phyloP scores from a whole-genome alignment of 1,140 invertebrate genomes.

The Adelges cooleyi region DNA sequence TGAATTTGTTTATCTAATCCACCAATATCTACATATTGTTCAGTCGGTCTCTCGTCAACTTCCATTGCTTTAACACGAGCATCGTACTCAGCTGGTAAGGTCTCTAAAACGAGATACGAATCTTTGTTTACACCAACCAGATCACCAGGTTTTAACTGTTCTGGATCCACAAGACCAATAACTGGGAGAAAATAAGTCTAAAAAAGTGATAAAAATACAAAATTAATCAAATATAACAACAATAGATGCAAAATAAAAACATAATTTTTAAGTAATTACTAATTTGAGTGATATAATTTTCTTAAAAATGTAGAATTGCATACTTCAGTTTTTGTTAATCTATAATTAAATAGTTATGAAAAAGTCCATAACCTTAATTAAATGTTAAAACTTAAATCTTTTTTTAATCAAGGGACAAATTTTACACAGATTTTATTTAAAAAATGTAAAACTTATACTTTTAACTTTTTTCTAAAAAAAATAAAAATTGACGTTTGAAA shows the following conservation, averaged over 20 bases:
- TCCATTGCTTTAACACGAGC: slow-evolving; percentile 99
- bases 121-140: slow-evolving; percentile 99
- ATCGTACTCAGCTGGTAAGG: slow-evolving; percentile 95
- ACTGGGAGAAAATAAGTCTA: slow-evolving; percentile 98
- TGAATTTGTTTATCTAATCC: slow-evolving; percentile 97
- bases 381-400: too few species aligned
- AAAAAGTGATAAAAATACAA: slow-evolving; percentile 22
- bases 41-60: slow-evolving; percentile 96
- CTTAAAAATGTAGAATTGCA: too few species aligned
- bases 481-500: too few species aligned
- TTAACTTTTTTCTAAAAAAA: too few species aligned
- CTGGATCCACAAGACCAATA: slow-evolving; percentile 95
- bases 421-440: too few species aligned
- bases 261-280: too few species aligned
- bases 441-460: too few species aligned
- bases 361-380: too few species aligned
- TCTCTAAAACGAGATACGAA: slow-evolving; percentile 96
- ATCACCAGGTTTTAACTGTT: slow-evolving; percentile 94
- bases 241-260: slow-evolving; percentile 17
- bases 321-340: too few species aligned
- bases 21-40: slow-evolving; percentile 99
- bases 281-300: too few species aligned
- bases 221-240: neutral
- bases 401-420: too few species aligned
- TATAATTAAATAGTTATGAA: too few species aligned